phyloP scores from a whole-genome alignment of 2,113 vertebrate genomes.

The Henicopernis longicauda region DNA sequence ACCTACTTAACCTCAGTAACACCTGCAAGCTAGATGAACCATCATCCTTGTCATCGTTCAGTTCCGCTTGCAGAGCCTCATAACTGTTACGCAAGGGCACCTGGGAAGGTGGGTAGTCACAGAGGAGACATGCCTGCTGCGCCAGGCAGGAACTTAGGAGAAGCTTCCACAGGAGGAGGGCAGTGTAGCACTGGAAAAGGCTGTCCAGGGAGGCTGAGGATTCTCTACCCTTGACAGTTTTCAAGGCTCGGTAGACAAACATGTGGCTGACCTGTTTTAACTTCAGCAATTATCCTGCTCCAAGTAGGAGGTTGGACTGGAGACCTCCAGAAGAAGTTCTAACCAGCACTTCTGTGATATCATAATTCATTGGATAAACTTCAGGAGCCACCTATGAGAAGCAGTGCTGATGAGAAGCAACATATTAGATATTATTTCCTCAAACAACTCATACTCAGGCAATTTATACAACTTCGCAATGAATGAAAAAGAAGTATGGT shows the following conservation, averaged over 20 bases:
- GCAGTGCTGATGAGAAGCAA: neutral
- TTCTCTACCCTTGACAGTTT: neutral
- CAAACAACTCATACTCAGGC: neutral
- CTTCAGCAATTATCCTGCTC: neutral
- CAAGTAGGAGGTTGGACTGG: neutral
- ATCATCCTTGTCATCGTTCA: no score
- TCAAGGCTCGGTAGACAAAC: neutral
- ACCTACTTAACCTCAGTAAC: neutral
- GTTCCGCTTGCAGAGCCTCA: neutral
- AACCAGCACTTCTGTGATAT: neutral
- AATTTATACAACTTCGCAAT: neutral
- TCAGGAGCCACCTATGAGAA: neutral
- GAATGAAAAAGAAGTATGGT: neutral
- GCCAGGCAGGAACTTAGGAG: neutral
- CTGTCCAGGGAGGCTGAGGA: neutral
- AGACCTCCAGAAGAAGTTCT: neutral
- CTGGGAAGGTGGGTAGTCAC: neutral
- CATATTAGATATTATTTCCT: neutral
- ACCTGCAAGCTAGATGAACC: neutral
- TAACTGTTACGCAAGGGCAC: neutral
- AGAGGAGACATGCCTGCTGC: neutral
- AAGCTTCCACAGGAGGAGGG: neutral
- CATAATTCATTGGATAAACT: neutral
- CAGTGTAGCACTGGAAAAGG: neutral
- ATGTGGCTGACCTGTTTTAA: neutral